phyloP scores from a whole-genome alignment of 2,797 vertebrate species.

The Tiaroga cobitis region DNA sequence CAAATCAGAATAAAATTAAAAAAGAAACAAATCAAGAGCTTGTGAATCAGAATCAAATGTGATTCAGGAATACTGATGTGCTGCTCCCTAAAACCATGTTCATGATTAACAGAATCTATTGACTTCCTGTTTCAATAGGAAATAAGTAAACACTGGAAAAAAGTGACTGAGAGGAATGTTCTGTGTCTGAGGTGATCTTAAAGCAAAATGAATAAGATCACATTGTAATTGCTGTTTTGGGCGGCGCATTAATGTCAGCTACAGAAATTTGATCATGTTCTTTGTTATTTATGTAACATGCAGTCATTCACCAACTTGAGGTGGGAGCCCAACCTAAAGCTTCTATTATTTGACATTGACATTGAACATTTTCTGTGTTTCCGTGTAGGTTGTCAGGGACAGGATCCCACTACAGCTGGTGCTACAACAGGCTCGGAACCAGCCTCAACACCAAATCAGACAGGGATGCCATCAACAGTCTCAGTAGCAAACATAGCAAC shows the following conservation, averaged over 20 bases:
- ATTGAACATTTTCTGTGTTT: neutral
- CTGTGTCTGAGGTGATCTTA: neutral
- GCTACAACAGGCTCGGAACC: rapidly evolving
- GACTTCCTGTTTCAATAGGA: neutral
- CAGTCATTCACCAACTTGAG: neutral
- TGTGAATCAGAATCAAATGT: neutral
- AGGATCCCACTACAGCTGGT: rapidly evolving
- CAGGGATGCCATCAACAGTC: rapidly evolving
- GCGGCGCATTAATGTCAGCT: neutral
- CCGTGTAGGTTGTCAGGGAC: conserved; percentile 39
- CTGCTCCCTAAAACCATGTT: neutral
- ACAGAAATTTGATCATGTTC: neutral
- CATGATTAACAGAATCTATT: no score
- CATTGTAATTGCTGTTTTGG: neutral
- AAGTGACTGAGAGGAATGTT: neutral
- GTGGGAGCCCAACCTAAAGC: neutral
- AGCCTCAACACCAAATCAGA: rapidly evolving
- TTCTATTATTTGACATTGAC: neutral
- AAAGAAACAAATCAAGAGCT: neutral
- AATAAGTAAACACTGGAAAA: neutral
- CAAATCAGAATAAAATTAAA: neutral
- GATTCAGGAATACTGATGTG: neutral
- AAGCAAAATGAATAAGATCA: neutral
- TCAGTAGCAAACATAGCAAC: rapidly evolving
- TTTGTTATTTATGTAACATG: neutral